Percentiles rank a stretch among this genome's conserved stretches.
These are phyloP conservation scores for Ardeotis arabs DNA, from an alignment of 2,113 vertebrate genomes.

Conservation along the genomic window DNA sequence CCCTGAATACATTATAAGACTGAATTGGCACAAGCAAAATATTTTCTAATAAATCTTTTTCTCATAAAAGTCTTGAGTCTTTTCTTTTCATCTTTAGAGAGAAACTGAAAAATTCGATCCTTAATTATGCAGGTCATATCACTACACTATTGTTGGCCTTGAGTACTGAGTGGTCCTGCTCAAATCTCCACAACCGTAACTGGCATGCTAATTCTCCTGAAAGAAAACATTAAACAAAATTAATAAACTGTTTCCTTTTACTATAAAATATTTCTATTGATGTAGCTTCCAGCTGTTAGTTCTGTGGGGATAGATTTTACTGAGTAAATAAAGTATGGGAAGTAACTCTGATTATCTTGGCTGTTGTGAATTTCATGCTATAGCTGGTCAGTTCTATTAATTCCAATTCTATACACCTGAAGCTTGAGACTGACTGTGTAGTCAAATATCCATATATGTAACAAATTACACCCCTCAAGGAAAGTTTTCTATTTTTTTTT, in stretches of 20 bases:
- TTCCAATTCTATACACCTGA: slow-evolving; percentile 22
- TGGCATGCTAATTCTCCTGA: neutral
- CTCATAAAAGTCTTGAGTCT: neutral
- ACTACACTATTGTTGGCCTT: neutral
- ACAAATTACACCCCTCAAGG: neutral
- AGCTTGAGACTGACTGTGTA: slow-evolving; percentile 3
- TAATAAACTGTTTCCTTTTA: neutral
- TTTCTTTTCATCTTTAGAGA: neutral
- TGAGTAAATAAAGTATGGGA: slow-evolving; percentile 43
- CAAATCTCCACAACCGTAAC: neutral
- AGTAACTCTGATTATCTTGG: slow-evolving; percentile 33
- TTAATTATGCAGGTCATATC: neutral
- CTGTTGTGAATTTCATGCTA: slow-evolving; percentile 25
- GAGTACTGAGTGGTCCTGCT: neutral
- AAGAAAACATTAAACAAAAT: neutral
- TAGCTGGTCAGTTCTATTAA: slow-evolving; percentile 19
- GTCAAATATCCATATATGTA: neutral
- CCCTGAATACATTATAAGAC: neutral
- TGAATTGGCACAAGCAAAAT: neutral
- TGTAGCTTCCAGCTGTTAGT: slow-evolving; percentile 24
- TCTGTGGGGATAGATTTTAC: neutral
- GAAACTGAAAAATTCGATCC: neutral
- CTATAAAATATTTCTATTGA: neutral
- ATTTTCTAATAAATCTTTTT: neutral
- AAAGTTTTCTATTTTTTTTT: neutral